These are phyloP conservation scores for Drosophila sturtevanti DNA, from an alignment of 1,140 invertebrate species.

Conservation along the genomic window DNA sequence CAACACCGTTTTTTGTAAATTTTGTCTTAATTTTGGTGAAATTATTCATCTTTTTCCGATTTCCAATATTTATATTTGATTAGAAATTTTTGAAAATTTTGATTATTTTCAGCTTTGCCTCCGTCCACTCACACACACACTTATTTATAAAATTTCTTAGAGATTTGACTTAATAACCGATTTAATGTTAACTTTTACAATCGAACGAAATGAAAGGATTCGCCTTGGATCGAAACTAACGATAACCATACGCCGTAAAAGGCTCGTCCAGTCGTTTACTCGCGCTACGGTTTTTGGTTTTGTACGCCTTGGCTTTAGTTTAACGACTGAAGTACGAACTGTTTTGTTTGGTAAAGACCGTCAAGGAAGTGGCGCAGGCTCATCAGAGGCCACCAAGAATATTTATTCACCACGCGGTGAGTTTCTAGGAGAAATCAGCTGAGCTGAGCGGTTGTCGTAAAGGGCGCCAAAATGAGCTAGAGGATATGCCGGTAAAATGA, in stretches of 20 bases:
- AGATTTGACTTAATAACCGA: not conserved
- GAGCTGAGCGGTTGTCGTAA: slow-evolving; percentile 47
- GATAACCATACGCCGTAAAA: not conserved
- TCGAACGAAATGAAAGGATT: not conserved
- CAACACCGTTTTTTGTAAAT: too few species aligned
- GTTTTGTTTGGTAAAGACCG: slow-evolving; percentile 15
- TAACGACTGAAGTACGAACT: slow-evolving; percentile 60
- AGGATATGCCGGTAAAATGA: not conserved
- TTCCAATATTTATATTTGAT: not conserved
- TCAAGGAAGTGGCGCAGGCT: slow-evolving; percentile 57
- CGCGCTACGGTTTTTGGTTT: slow-evolving; percentile 27
- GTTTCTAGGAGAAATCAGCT: slow-evolving; percentile 10
- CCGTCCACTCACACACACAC: not conserved
- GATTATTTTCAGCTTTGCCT: not conserved
- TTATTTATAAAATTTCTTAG: not conserved
- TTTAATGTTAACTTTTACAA: not conserved
- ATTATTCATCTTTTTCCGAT: not conserved
- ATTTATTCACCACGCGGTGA: slow-evolving; percentile 49
- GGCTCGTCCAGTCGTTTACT: not conserved
- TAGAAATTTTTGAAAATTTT: not conserved
- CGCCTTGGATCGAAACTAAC: not conserved
- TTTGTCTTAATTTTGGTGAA: too few species aligned
- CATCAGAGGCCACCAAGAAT: slow-evolving; percentile 26
- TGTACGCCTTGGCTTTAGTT: slow-evolving; percentile 65
- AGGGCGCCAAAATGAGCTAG: slow-evolving; percentile 50